Percentiles rank a stretch among this genome's conserved stretches.
Evolutionary conservation across 2,888 invertebrate genomes (phyloP).

Genomic region (Dusona sp.): DNA sequence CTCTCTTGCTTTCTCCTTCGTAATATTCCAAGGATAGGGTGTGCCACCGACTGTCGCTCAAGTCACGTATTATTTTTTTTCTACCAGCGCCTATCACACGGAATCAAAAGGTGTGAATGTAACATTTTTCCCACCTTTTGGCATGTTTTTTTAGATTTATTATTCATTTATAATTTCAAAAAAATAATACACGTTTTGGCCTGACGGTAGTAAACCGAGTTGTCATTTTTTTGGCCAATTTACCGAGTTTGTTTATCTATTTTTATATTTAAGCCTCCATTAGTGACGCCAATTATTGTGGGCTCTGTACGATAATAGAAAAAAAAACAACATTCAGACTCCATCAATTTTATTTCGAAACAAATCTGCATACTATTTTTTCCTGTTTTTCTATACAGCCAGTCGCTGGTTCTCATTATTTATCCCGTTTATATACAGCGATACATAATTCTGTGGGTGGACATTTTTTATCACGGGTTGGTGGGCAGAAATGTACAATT

Average conservation of each 20-base stretch:
- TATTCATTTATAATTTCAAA: background rate
- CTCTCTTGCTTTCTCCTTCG: conserved; percentile 6
- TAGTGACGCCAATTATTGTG: background rate
- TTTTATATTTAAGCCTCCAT: background rate
- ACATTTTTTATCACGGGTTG: conserved; percentile 5
- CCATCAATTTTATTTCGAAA: background rate
- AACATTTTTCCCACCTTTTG: background rate
- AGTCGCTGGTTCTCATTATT: background rate
- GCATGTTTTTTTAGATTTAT: background rate
- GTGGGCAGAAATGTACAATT: background rate
- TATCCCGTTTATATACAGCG: background rate
- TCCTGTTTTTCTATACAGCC: background rate
- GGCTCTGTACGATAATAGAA: no score
- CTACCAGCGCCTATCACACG: background rate
- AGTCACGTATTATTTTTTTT: conserved; percentile 18
- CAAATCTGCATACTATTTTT: background rate
- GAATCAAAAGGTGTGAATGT: background rate
- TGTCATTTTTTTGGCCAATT: background rate
- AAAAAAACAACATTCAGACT: background rate
- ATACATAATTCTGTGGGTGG: background rate
- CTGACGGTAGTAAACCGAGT: background rate
- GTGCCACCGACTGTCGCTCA: conserved; percentile 2
- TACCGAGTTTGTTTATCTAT: background rate
- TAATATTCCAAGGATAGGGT: conserved; percentile 2
- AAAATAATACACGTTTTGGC: background rate